Percentiles rank a stretch among this genome's conserved stretches.
Evolutionary conservation across 2,113 vertebrate species (phyloP).

Genomic region (Rattus rattus): DNA sequence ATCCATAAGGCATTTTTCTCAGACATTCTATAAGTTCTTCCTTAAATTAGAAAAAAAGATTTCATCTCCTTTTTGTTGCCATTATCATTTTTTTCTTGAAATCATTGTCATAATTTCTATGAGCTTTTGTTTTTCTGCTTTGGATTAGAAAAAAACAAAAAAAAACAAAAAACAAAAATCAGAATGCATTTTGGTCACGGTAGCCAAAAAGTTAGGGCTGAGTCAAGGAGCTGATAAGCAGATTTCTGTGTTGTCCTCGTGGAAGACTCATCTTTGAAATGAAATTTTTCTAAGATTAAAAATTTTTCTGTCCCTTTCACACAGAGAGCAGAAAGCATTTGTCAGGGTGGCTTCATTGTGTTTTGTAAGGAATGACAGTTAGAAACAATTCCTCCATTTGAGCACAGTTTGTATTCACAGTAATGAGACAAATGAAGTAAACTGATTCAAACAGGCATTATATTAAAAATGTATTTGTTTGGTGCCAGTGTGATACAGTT

Average conservation of each 20-base stretch:
- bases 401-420: conserved; percentile 50
- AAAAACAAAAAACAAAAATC: not conserved
- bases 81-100: conserved; percentile 41
- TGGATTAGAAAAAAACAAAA: not conserved
- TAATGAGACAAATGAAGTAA: conserved; percentile 23
- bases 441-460: conserved; percentile 9
- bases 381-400: conserved; percentile 42
- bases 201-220: conserved; percentile 13
- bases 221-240: not conserved
- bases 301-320: conserved; percentile 26
- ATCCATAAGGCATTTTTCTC: not conserved
- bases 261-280: conserved; percentile 9
- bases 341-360: conserved; percentile 36
- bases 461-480: not conserved
- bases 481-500: not conserved
- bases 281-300: conserved; percentile 27
- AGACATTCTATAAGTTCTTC: not conserved
- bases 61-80: not conserved
- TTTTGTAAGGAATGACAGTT: conserved; percentile 1
- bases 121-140: conserved; percentile 17
- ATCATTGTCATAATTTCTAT: not conserved
- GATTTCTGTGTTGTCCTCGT: conserved; percentile 30
- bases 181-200: not conserved
- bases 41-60: not conserved
- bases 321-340: not conserved